Base-by-base conservation (phyloP, 2,888 invertebrate species). In the Drosophila diplacantha region DNA sequence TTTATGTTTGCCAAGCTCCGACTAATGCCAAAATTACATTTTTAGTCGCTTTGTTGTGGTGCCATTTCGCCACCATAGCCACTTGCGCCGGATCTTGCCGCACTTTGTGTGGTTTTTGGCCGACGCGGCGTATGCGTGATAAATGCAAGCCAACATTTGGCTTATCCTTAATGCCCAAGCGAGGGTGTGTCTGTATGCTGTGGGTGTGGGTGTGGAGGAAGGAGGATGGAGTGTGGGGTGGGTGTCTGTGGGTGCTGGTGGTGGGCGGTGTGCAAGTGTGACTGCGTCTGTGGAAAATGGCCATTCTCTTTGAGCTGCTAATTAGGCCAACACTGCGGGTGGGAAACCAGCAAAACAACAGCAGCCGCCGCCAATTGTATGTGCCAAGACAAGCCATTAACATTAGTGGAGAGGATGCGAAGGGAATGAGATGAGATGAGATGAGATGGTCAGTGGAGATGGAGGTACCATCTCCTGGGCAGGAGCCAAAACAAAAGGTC, bases 1-100 rank as follows among this genome's bases (percentile, higher is more conserved):
- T 79, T 79, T 75, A 79, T 79, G 78, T 82, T 69, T 69, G 71
- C 69, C 77, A 74, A 74, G 75, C 78, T 72, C 66, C 37, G 37
- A 61, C 69, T 83, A 83, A 83, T 77, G 83, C 83, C 83, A 71
- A 81, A 80, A 80, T 80, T 81, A 80, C 83, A 81, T 78, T 83
- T 75, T 81, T 73, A 75, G 81, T 81, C 39, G 35, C 57, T 37
- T 39, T 38, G 55, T 12, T 55, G 55, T 18, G 31, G 44, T 53
- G 56, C 61, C 58, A 35, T 49, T 53, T 58, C 35, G 51, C 47
- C 44, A 20, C 51, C 34, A 31, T 50, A 22, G 41, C 43, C 46
- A 55, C 44, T 52, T 37, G 37, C 41, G 5, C 39, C 8, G 18
- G 12, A 41, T 29, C 47, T 20, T 46, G 32, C 62, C 71, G 38